Evolutionary conservation across 2,888 invertebrate species (phyloP).

Genomic region (Troides aeacus): DNA sequence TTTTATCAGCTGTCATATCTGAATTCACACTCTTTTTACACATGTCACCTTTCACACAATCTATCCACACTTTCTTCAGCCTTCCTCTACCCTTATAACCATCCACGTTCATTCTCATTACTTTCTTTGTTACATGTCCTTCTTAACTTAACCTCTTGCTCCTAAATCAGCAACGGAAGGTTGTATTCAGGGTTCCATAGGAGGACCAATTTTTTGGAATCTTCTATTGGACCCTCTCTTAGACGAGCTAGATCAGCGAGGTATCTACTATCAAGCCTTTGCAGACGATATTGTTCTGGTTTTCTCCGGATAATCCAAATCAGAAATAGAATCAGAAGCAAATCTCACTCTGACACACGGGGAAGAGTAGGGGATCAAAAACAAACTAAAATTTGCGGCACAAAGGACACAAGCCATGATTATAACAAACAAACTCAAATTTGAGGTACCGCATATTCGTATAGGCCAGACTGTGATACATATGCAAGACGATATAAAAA

Average conservation of each 20-base stretch:
- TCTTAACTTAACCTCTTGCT: too few species aligned
- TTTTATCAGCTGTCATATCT: too few species aligned
- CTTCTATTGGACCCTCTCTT: slow-evolving; percentile 22
- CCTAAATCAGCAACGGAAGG: slow-evolving; percentile 14
- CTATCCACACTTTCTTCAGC: too few species aligned
- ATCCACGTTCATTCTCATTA: too few species aligned
- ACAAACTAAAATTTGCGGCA: slow-evolving; percentile 8
- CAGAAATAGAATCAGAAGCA: not conserved
- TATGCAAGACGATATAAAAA: not conserved
- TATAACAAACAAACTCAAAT: not conserved
- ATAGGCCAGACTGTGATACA: not conserved
- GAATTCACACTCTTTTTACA: too few species aligned
- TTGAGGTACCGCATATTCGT: too few species aligned
- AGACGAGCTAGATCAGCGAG: not conserved
- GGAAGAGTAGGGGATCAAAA: not conserved
- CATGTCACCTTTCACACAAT: too few species aligned
- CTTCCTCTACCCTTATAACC: too few species aligned
- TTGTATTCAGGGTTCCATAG: slow-evolving; percentile 29
- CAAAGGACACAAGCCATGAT: not conserved
- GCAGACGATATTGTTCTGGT: slow-evolving; percentile 5
- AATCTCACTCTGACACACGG: not conserved
- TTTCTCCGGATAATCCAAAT: not conserved
- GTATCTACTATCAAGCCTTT: slow-evolving; percentile 2
- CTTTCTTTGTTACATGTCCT: too few species aligned
- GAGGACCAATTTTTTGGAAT: slow-evolving; percentile 29